Evolutionary conservation across 37 sponge, comb jelly and placozoan species (phyloP), one percentile per base, ranked within the genome.

Genomic region (Mnemiopsis leidyi): DNA sequence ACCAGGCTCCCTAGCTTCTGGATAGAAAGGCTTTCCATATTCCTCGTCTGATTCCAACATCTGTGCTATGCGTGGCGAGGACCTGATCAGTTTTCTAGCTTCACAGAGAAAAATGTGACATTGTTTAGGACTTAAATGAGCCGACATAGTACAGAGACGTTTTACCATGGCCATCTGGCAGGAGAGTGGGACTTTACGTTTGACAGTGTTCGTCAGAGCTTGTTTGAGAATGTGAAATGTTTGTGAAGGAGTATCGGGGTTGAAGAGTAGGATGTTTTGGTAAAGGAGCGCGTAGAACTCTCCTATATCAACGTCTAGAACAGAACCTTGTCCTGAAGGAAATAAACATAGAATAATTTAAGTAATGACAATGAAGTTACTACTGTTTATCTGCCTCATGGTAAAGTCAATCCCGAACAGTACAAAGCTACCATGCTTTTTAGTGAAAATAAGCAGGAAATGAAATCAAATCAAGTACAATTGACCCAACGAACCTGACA

Each of bases 11-110:
- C 28, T 2, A 0, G 61, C 90, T 3, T 85, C 90, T 13, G 90
- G 90, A 3, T 3, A 32, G 30, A 85, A 85, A 37, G 40, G 90
- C 7, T 23, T 40, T 3, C 90, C 90, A 3, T 39, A 77, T 29
- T 85, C 90, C 90, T 85, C 90, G 29, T 85, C 90, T 23, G 38
- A 40, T 37, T 39, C 20, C 48, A 85, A 40, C 90, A 85, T 40
- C 36, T 85, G 32, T 0, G 90, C 40, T 38, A 85, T 38, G 29
- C 35, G 9, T 0, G 90, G 90, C 3, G 90, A 36, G 26, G 32
- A 24, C 48, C 90, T 35, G 40, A 85, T 85, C 48, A 85, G 9
- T 28, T 85, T 85, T 26, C 90, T 38, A 18, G 90, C 39, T 21
- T 85, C 90, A 39, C 90, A 85, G 38, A 85, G 40, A 1, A 85